Evolutionary conservation across 2,888 invertebrate genomes (phyloP).

Genomic region (Meghimatium bilineatum): DNA sequence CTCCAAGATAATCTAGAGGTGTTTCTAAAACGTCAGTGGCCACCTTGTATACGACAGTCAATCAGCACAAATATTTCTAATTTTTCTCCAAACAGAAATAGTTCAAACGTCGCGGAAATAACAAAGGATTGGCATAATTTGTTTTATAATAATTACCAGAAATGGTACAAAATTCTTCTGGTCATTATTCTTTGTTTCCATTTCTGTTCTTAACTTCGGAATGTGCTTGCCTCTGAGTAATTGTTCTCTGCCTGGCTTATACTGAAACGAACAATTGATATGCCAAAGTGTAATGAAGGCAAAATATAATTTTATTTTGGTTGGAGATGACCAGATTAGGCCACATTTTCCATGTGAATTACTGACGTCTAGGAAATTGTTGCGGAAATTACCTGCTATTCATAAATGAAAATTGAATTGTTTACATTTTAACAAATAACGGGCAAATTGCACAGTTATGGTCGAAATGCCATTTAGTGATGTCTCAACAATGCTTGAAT

Average conservation of each 20-base stretch:
- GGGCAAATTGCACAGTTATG: background rate
- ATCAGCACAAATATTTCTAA: no score
- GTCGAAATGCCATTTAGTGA: background rate
- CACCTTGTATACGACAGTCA: no score
- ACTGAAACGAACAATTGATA: no score
- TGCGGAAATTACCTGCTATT: background rate
- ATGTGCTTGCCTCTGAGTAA: background rate
- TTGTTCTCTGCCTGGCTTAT: background rate
- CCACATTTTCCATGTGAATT: background rate
- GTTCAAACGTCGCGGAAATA: no score
- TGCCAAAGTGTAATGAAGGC: background rate
- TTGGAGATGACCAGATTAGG: background rate
- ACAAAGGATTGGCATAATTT: background rate
- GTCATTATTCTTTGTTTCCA: background rate
- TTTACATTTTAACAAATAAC: background rate
- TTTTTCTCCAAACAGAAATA: no score
- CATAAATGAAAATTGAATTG: background rate
- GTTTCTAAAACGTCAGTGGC: no score
- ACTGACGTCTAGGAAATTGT: background rate
- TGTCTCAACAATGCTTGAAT: background rate
- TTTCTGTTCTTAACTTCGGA: background rate
- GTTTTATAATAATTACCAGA: background rate
- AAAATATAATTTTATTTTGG: background rate
- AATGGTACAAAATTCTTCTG: background rate
- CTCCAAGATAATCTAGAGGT: no score